phyloP scores from a whole-genome alignment of 2,888 invertebrate genomes.

The Beris chalybata region DNA sequence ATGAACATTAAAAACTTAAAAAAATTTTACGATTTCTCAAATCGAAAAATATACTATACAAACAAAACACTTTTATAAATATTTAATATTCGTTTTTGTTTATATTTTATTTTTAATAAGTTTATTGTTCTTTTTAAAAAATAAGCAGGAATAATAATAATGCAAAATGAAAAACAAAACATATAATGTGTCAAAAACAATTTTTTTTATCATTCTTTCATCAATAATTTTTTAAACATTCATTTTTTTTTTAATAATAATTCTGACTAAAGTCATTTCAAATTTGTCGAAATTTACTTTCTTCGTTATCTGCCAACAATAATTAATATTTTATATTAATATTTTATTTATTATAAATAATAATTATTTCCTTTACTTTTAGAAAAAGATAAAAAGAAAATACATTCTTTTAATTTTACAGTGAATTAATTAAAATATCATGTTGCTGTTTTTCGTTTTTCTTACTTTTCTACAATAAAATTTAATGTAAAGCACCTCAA shows the following conservation, averaged over 20 bases:
- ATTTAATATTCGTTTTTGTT: too few species aligned
- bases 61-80: too few species aligned
- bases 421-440: constrained; percentile 6
- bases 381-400: constrained; percentile 3
- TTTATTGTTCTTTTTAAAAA: background rate
- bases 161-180: background rate
- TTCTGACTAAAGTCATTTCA: constrained; percentile 12
- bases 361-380: constrained; percentile 4
- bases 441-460: constrained; percentile 3
- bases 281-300: constrained; percentile 11
- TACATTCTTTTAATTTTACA: constrained; percentile 3
- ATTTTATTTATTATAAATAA: constrained; percentile 15
- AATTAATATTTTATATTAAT: constrained; percentile 30
- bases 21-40: too few species aligned
- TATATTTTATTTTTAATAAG: too few species aligned
- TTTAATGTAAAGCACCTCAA: constrained; percentile 22
- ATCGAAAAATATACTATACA: too few species aligned
- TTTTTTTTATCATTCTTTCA: constrained; percentile 6
- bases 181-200: constrained; percentile 5
- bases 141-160: background rate
- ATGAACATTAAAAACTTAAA: too few species aligned
- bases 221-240: constrained; percentile 8
- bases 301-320: background rate
- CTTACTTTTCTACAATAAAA: constrained; percentile 12
- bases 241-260: background rate